Evolutionary conservation across 2,888 invertebrate species (phyloP), one percentile per base, ranked within the genome.

Genomic region (Amiota communis): DNA sequence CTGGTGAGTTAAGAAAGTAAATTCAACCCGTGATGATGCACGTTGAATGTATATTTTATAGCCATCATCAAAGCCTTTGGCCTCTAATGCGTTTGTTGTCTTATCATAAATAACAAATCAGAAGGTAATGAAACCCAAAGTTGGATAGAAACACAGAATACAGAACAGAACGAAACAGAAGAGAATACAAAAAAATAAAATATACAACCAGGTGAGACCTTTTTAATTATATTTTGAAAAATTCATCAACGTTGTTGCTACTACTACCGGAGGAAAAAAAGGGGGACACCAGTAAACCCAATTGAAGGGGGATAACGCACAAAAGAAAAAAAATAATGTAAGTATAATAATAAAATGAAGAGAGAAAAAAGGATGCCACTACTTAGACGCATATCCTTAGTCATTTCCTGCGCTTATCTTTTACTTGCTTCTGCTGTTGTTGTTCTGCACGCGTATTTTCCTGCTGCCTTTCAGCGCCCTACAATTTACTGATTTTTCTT

Each of bases 361-460:
- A 13, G 12, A 68, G 51, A 48, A 53, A 53, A 53, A 73, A 79
- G 85, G 83, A 85, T 84, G 77, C 83, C 79, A 81, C 84, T 83
- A 85, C 86, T 85, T 84, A 80, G 84, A 75, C 83, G 79, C 80
- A 82, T 80, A 85, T 83, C 84, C 83, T 83, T 78, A 83, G 86
- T 85, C 83, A 83, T 85, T 85, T 83, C 86, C 83, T 85, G 86
- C 84, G 86, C 83, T 83, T 83, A 83, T 83, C 84, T 83, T 74
- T 71, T 49, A 49, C 11, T 13, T 59, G 36, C 46, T 13, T 53
- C 20, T 15, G 9, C 23, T 57, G 23, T 23, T 20, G 53, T 53
- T 17, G 48, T 12, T 47, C 23, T 48, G 17, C 49, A 64, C 72
- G 13, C 53, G 61, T 49, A 23, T 15, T 11, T 65, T 65, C 48